Conservation (phyloP, 2,888 invertebrate species). For the Sinhomidia bicolor region DNA sequence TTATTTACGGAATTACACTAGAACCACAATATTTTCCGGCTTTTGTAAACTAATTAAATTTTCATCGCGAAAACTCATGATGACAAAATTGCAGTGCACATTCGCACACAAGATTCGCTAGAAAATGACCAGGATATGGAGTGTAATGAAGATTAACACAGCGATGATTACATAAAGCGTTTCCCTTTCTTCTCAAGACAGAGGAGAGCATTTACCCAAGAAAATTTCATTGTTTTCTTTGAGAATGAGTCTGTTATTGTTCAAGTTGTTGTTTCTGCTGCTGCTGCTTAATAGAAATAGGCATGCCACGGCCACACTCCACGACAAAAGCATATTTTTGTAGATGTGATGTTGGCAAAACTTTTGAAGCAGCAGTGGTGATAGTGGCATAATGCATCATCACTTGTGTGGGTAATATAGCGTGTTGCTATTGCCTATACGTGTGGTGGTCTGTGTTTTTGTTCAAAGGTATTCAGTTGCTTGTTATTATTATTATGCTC, state of each 20-base stretch:
- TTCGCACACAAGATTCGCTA: neutral
- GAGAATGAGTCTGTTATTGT: no score
- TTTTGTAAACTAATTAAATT: slow-evolving; percentile 7
- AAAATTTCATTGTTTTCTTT: no score
- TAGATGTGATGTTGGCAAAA: no score
- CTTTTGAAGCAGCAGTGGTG: no score
- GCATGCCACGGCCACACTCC: neutral
- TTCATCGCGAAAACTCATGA: neutral
- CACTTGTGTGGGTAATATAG: no score
- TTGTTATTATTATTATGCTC: neutral
- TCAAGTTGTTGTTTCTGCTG: neutral
- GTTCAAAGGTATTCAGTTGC: no score
- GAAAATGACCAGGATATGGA: neutral
- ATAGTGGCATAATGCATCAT: no score
- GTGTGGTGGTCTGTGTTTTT: neutral
- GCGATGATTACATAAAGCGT: neutral
- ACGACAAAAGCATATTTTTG: neutral
- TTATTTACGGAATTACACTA: neutral
- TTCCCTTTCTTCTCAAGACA: no score
- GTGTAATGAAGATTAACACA: slow-evolving; percentile 1
- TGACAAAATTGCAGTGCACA: neutral
- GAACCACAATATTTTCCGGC: neutral
- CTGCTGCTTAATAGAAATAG: neutral
- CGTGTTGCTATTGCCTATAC: neutral
- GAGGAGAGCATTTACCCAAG: neutral